Percentiles rank a stretch among this genome's conserved stretches.
phyloP scores from a whole-genome alignment of 2,888 invertebrate genomes.

The Salticus scenicus region DNA sequence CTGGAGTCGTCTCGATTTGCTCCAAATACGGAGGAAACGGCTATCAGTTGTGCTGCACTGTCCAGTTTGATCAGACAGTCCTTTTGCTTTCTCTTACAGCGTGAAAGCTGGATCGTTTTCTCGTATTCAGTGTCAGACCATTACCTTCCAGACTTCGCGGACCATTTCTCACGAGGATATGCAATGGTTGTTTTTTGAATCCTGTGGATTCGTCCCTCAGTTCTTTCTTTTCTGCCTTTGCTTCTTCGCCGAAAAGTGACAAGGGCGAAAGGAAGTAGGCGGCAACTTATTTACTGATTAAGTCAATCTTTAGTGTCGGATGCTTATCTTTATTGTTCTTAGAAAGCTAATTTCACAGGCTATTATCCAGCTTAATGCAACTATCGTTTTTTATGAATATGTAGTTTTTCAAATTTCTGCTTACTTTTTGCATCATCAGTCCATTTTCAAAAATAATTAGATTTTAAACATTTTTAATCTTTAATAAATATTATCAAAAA shows the following conservation, averaged over 20 bases:
- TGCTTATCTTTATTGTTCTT: conserved; percentile 30
- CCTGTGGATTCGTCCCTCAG: conserved; percentile 46
- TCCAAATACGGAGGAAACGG: background rate
- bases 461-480: too few relatives aligned
- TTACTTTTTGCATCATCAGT: too few relatives aligned
- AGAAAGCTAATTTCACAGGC: conserved; percentile 46
- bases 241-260: conserved; percentile 56
- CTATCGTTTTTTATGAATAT: too few relatives aligned
- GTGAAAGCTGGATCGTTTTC: conserved; percentile 9
- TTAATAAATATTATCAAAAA: too few relatives aligned
- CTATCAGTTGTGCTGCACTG: background rate
- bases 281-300: conserved; percentile 14
- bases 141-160: conserved; percentile 52
- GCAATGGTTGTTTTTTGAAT: conserved; percentile 46
- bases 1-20: background rate
- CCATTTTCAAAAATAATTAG: too few relatives aligned
- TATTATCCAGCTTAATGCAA: too few relatives aligned
- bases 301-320: background rate
- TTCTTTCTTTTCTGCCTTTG: background rate
- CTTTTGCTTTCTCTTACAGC: background rate
- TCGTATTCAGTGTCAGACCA: background rate
- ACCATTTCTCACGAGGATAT: conserved; percentile 52
- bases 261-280: conserved; percentile 44
- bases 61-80: background rate
- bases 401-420: too few relatives aligned